Evolutionary conservation across 2,113 vertebrate species (phyloP).

Genomic region (Mus musculus): DNA sequence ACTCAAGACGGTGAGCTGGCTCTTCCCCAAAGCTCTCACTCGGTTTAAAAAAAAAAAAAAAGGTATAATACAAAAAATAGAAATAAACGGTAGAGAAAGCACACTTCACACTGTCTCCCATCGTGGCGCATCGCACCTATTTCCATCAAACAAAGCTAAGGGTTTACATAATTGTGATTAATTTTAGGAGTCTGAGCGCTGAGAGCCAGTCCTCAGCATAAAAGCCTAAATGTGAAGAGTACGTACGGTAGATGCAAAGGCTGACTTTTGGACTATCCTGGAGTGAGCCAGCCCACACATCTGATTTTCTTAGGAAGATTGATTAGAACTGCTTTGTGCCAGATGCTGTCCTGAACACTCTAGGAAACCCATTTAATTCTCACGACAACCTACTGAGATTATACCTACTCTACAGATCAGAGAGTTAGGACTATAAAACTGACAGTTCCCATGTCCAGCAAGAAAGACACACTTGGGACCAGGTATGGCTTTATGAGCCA

Average conservation of each 20-base stretch:
- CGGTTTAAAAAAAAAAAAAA: background rate
- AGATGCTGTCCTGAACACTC: background rate
- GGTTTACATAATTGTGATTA: background rate
- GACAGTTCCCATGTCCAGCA: background rate
- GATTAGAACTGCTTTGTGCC: background rate
- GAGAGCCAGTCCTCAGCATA: background rate
- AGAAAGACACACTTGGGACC: background rate
- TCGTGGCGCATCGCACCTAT: background rate
- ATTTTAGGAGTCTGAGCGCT: background rate
- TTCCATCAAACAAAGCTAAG: constrained; percentile 3
- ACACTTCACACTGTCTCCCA: no score
- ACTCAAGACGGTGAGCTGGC: accelerated
- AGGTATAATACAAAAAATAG: background rate
- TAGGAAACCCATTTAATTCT: background rate
- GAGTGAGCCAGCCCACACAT: background rate
- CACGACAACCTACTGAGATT: background rate
- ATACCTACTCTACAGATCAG: constrained; percentile 1
- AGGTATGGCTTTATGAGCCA: background rate
- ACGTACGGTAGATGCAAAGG: background rate
- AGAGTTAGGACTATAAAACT: background rate
- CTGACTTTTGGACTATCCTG: background rate
- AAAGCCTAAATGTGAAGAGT: background rate
- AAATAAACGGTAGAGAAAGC: no score
- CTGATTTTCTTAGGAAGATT: background rate
- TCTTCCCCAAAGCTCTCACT: background rate